Evolutionary conservation across 2,113 vertebrate species (phyloP).

Genomic region (Himantopus leucocephalus): DNA sequence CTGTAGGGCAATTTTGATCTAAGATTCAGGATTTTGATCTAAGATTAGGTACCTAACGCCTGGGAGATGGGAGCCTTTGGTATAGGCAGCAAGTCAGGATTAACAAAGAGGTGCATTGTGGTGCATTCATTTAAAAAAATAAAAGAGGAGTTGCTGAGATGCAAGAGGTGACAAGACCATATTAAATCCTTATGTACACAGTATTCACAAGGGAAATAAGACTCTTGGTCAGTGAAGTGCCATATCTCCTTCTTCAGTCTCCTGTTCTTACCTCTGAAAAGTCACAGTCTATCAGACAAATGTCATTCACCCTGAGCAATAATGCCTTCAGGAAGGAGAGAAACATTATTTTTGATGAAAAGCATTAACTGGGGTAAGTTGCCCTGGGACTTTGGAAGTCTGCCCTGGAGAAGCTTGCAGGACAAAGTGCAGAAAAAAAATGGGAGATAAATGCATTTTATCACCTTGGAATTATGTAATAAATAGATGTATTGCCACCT

Average conservation of each 20-base stretch:
- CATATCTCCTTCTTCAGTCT: neutral
- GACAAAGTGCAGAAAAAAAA: neutral
- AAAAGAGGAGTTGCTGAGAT: neutral
- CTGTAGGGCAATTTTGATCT: neutral
- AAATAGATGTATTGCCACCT: neutral
- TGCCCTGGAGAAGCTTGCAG: neutral
- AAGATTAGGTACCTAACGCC: neutral
- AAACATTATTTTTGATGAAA: neutral
- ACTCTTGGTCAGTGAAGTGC: neutral
- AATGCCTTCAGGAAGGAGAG: neutral
- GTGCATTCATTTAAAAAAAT: neutral
- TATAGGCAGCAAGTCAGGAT: neutral
- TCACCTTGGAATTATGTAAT: neutral
- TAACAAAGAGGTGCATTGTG: neutral
- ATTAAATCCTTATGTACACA: neutral
- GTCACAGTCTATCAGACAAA: neutral
- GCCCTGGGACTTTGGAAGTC: neutral
- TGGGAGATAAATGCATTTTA: neutral
- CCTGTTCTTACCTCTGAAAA: neutral
- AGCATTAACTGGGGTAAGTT: neutral
- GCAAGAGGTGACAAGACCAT: neutral
- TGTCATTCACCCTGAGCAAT: neutral
- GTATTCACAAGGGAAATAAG: neutral
- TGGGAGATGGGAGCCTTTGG: neutral
- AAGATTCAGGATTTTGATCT: neutral